phyloP scores from a whole-genome alignment of 2,888 invertebrate species.

The Leucophora obtusa region DNA sequence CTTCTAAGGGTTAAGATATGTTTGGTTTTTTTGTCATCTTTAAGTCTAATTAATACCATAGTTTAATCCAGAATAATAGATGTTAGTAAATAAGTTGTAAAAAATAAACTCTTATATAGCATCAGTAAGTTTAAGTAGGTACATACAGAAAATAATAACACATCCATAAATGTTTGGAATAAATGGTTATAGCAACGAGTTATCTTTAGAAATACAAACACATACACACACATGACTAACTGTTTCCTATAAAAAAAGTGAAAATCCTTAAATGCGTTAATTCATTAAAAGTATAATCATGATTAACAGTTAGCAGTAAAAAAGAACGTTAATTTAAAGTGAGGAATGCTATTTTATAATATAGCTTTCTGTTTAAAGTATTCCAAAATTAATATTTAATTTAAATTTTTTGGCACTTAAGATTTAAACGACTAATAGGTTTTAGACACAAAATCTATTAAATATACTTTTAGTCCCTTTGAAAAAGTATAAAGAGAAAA shows the following conservation, averaged over 20 bases:
- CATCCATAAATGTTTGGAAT: neutral
- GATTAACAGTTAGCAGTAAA: conserved; percentile 15
- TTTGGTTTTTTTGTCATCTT: neutral
- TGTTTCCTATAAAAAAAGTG: conserved; percentile 4
- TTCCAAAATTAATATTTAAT: conserved; percentile 14
- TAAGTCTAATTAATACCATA: conserved; percentile 21
- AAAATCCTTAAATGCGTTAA: conserved; percentile 20
- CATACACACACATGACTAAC: neutral
- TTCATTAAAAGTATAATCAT: conserved; percentile 26
- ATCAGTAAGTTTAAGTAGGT: conserved; percentile 1
- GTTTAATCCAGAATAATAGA: conserved; percentile 66
- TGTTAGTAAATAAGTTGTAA: conserved; percentile 73
- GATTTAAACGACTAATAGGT: too few relatives aligned
- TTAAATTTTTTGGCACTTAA: neutral
- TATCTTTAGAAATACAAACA: neutral
- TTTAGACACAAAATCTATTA: neutral
- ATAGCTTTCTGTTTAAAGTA: neutral
- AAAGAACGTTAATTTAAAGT: neutral
- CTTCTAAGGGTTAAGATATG: too few relatives aligned
- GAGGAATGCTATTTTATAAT: neutral
- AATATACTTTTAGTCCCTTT: neutral
- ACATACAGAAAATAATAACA: neutral
- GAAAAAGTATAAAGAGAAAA: neutral
- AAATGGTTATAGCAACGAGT: conserved; percentile 14
- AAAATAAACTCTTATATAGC: conserved; percentile 37